Percentiles rank a stretch among this genome's conserved stretches.
phyloP scores from a whole-genome alignment of 2,113 vertebrate genomes.

The Actenoides hombroni region DNA sequence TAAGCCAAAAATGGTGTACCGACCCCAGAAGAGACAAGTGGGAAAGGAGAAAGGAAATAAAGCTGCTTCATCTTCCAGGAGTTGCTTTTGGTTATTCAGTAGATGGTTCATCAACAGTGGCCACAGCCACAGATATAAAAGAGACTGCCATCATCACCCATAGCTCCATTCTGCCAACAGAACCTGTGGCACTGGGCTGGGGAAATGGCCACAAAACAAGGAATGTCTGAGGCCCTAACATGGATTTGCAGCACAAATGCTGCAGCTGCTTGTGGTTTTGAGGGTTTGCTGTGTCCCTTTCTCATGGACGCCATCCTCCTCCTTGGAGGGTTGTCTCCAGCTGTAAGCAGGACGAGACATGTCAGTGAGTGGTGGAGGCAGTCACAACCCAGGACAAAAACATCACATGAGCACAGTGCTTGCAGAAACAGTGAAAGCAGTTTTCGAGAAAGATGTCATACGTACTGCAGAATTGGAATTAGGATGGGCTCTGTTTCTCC shows the following conservation, averaged over 20 bases:
- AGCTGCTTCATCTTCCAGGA: not conserved
- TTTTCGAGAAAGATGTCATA: not conserved
- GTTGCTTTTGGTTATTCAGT: not conserved
- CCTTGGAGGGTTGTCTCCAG: not conserved
- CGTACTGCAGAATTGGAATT: not conserved
- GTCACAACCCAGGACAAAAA: not conserved
- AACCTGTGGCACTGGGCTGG: not conserved
- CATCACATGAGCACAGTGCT: not conserved
- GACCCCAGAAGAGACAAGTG: not conserved
- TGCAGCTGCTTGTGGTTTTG: not conserved
- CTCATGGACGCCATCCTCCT: not conserved
- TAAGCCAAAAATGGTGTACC: not conserved
- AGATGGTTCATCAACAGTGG: not conserved
- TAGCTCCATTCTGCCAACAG: not conserved
- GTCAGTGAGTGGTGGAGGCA: accelerated
- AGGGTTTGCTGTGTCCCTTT: not conserved
- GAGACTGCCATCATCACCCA: not conserved
- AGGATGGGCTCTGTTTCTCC: not conserved
- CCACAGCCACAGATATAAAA: not conserved
- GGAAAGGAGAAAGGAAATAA: not conserved
- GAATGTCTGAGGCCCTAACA: accelerated
- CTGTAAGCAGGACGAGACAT: not conserved
- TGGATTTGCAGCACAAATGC: not conserved
- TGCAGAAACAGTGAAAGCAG: not conserved
- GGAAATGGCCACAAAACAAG: not conserved